Conservation (phyloP, 1,140 invertebrate genomes). For the Kradibia gibbosae region DNA sequence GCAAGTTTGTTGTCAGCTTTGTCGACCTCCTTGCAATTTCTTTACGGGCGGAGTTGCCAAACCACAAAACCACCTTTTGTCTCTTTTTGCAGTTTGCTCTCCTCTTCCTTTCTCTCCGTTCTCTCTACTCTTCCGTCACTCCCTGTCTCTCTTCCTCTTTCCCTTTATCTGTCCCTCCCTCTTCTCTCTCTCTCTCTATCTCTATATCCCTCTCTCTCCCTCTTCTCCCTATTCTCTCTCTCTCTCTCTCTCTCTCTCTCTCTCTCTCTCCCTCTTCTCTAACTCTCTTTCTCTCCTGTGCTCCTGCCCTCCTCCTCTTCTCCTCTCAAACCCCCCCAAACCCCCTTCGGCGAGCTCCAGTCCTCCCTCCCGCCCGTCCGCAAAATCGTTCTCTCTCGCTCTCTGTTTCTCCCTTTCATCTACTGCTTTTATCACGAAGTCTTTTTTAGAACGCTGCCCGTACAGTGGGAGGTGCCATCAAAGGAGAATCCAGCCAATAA, state of each 20-base stretch:
- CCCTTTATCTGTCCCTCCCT: too few relatives aligned
- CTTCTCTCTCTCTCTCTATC: background rate
- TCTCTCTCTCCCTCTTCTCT: background rate
- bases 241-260: background rate
- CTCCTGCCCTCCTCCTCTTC: too few relatives aligned
- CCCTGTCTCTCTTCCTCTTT: background rate
- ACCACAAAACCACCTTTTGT: background rate
- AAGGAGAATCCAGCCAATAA: constrained; percentile 63
- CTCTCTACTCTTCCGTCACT: background rate
- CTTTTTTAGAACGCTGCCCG: constrained; percentile 65
- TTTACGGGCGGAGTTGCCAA: background rate
- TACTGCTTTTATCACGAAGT: constrained; percentile 37
- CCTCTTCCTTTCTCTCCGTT: constrained; percentile 52
- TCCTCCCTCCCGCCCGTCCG: too few relatives aligned
- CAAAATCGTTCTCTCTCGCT: background rate
- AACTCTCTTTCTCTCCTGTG: too few relatives aligned
- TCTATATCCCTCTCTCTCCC: background rate
- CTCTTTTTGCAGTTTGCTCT: constrained; percentile 52
- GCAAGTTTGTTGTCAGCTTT: background rate
- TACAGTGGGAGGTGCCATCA: constrained; percentile 66
- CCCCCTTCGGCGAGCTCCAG: too few relatives aligned
- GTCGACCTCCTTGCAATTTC: background rate
- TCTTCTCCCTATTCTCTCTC: background rate
- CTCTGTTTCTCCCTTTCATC: background rate
- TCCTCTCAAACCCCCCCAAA: too few relatives aligned